phyloP scores from a whole-genome alignment of 2,888 invertebrate genomes.

The Mechanitis messenoides region DNA sequence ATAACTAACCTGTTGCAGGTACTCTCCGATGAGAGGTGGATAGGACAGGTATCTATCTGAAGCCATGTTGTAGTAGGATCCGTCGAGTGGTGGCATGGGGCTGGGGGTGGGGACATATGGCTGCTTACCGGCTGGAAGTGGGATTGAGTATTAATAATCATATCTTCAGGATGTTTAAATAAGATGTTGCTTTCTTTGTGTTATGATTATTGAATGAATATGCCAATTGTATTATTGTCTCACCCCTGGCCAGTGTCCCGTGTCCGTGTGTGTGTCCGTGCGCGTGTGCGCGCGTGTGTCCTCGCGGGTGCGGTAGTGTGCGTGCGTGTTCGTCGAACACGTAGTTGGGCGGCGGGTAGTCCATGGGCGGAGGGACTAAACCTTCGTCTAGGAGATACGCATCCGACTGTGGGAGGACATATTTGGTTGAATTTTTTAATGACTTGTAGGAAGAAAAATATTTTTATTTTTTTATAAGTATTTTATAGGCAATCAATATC shows the following conservation, averaged over 20 bases:
- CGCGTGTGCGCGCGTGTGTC: neutral
- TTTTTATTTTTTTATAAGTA: too few species aligned
- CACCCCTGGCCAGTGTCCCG: neutral
- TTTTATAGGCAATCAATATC: too few species aligned
- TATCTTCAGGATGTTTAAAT: too few species aligned
- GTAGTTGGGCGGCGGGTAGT: constrained; percentile 79
- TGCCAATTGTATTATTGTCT: neutral
- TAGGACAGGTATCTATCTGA: constrained; percentile 88
- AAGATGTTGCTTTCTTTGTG: too few species aligned
- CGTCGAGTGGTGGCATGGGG: constrained; percentile 85
- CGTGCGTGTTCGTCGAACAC: constrained; percentile 68
- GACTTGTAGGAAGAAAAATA: too few species aligned
- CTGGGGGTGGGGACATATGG: constrained; percentile 80
- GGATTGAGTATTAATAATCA: too few species aligned
- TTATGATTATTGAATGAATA: neutral
- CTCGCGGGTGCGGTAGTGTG: constrained; percentile 74
- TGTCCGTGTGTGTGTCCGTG: neutral
- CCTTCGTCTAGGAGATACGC: constrained; percentile 76
- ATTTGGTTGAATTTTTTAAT: neutral
- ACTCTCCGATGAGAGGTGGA: constrained; percentile 80
- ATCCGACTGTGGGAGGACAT: constrained; percentile 62
- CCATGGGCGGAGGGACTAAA: constrained; percentile 78
- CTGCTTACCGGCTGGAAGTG: constrained; percentile 66
- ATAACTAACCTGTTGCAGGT: constrained; percentile 60
- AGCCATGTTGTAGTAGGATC: constrained; percentile 87